Percentiles rank a stretch among this genome's conserved stretches.
Evolutionary conservation across 2,888 invertebrate species (phyloP).

Genomic region (Lypha dubia): DNA sequence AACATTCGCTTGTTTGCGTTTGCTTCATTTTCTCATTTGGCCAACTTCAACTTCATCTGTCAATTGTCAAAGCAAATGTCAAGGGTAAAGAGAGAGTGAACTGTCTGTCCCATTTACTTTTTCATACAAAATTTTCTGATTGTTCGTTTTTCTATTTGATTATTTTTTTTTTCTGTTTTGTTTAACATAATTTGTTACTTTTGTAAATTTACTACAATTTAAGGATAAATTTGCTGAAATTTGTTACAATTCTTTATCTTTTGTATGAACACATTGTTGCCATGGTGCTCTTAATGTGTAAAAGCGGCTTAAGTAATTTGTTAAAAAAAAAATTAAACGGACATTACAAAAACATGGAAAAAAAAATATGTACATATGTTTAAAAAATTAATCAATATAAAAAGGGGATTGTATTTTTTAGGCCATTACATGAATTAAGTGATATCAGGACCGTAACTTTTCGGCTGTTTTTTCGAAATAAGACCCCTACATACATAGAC

Average conservation of each 20-base stretch:
- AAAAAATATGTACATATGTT: slow-evolving; percentile 25
- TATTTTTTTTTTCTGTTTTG: no score
- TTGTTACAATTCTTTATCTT: slow-evolving; percentile 70
- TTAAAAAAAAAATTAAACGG: slow-evolving; percentile 24
- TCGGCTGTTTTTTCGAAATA: no score
- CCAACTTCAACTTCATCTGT: slow-evolving; percentile 77
- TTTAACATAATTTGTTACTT: slow-evolving; percentile 71
- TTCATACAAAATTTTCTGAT: not conserved
- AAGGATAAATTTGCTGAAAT: slow-evolving; percentile 62
- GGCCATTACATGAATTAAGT: no score
- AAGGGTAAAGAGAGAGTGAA: slow-evolving; percentile 19
- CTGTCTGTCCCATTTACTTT: slow-evolving; percentile 29
- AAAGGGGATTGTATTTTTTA: no score
- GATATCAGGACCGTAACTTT: no score
- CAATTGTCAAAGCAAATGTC: slow-evolving; percentile 76
- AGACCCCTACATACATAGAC: no score
- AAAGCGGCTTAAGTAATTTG: slow-evolving; percentile 71
- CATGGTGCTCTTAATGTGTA: slow-evolving; percentile 56
- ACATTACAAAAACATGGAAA: slow-evolving; percentile 15
- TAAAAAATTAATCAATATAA: slow-evolving; percentile 25
- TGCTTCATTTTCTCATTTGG: slow-evolving; percentile 73
- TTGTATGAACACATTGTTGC: slow-evolving; percentile 67
- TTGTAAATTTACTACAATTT: slow-evolving; percentile 67
- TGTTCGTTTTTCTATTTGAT: slow-evolving; percentile 15
- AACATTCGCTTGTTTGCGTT: slow-evolving; percentile 27